These are phyloP conservation scores for Ibidorhyncha struthersii DNA, from an alignment of 2,113 vertebrate genomes.

Conservation along the genomic window DNA sequence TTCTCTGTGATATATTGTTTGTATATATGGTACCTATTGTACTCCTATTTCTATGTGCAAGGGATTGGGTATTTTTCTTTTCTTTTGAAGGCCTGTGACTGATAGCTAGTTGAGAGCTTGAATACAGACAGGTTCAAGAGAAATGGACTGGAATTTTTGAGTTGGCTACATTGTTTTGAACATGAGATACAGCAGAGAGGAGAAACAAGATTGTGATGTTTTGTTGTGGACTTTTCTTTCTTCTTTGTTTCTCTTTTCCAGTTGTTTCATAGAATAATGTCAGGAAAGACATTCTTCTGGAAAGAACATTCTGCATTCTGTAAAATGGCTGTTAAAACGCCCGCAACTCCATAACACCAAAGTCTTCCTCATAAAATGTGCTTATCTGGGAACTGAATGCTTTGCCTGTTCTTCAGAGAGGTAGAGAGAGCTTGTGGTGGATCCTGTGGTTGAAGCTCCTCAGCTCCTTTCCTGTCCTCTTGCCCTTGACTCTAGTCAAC, in stretches of 20 bases:
- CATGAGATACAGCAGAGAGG: not conserved
- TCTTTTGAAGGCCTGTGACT: not conserved
- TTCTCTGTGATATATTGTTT: not conserved
- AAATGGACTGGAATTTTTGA: not conserved
- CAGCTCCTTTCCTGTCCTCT: not conserved
- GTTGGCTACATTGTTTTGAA: not conserved
- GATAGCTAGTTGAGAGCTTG: not conserved
- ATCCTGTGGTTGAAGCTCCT: not conserved
- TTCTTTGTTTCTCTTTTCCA: not conserved
- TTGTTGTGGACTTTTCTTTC: not conserved
- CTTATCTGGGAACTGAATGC: not conserved
- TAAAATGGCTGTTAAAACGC: not conserved
- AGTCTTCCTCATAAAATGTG: not conserved
- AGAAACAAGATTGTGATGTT: not conserved
- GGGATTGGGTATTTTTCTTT: not conserved
- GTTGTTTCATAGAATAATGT: not conserved
- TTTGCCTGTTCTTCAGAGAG: not conserved
- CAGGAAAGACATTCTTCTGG: not conserved
- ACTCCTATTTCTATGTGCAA: not conserved
- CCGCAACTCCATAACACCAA: fast-evolving
- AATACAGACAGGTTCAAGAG: not conserved
- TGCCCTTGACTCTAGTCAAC: not conserved
- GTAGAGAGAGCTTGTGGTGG: not conserved
- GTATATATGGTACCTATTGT: not conserved
- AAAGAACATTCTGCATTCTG: not conserved